Percentiles rank a stretch among this genome's conserved stretches.
Conservation (phyloP, 2,888 invertebrate genomes). For the Limenitis camilla region DNA sequence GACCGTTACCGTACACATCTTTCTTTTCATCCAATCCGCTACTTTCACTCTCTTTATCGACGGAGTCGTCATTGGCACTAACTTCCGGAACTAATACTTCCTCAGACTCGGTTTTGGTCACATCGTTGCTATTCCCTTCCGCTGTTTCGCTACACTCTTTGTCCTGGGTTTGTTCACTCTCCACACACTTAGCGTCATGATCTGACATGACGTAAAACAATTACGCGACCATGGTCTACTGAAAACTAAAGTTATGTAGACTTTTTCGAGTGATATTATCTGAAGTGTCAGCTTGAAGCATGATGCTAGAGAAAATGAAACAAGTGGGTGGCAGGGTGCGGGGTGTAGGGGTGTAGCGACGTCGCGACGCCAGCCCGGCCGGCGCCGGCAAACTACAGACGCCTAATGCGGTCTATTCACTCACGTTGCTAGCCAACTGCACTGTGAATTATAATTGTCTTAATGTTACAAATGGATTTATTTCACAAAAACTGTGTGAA, state of each 20-base stretch:
- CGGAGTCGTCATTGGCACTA: conserved; percentile 50
- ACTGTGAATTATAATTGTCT: conserved; percentile 16
- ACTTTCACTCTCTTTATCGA: conserved; percentile 31
- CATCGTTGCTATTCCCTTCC: conserved; percentile 17
- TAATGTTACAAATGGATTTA: conserved; percentile 6
- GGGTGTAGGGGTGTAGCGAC: conserved; percentile 45
- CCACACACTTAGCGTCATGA: conserved; percentile 46
- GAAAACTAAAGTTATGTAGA: conserved; percentile 9
- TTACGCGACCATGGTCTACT: conserved; percentile 32
- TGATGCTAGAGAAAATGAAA: conserved; percentile 8
- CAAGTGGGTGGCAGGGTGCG: conserved; percentile 14
- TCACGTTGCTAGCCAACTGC: conserved; percentile 23
- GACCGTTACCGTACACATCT: conserved; percentile 15
- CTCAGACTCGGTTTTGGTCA: conserved; percentile 13
- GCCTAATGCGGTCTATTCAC: conserved; percentile 33
- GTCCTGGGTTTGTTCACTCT: conserved; percentile 36
- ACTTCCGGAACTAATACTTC: conserved; percentile 24
- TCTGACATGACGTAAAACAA: conserved; percentile 58
- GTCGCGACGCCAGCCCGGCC: conserved; percentile 69
- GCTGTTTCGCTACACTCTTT: conserved; percentile 27
- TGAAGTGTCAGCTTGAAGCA: neutral
- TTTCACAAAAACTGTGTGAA: neutral
- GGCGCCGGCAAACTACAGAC: conserved; percentile 55
- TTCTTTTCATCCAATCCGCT: conserved; percentile 27
- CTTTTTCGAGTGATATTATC: neutral